Evolutionary conservation across 2,797 vertebrate species (phyloP).

Genomic region (Cottoperca gobio): DNA sequence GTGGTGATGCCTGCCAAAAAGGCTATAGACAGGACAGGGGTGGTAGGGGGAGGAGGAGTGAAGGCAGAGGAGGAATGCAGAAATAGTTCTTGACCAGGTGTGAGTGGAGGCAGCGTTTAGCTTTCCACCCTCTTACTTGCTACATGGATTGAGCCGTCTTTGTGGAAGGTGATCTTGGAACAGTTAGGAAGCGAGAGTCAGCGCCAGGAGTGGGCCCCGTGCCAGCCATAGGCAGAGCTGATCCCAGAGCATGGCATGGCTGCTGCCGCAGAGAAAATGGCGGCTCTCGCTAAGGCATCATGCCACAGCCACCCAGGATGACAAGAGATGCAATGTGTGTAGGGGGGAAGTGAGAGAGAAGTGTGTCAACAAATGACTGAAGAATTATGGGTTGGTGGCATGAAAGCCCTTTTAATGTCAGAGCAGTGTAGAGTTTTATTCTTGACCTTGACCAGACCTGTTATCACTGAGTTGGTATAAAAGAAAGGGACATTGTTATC

Average conservation of each 20-base stretch:
- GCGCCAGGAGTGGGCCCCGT: conserved; percentile 78
- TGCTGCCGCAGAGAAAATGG: conserved; percentile 84
- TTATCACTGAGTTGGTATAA: conserved; percentile 46
- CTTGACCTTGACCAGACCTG: conserved; percentile 68
- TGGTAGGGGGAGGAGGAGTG: conserved; percentile 49
- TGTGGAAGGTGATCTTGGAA: conserved; percentile 81
- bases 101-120: conserved; percentile 62
- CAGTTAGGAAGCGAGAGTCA: conserved; percentile 69
- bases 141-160: conserved; percentile 62
- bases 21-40: conserved; percentile 77
- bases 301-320: conserved; percentile 62
- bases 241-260: conserved; percentile 81
- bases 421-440: conserved; percentile 29
- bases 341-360: conserved; percentile 8
- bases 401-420: conserved; percentile 57
- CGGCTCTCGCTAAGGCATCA: conserved; percentile 64
- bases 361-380: conserved; percentile 48
- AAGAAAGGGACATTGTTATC: conserved; percentile 39
- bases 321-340: conserved; percentile 58
- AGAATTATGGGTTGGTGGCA: conserved; percentile 51
- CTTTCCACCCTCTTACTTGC: conserved; percentile 32
- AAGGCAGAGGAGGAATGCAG: conserved; percentile 71
- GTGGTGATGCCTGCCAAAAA: conserved; percentile 76
- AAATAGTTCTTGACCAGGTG: conserved; percentile 79
- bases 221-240: conserved; percentile 82